Percentiles rank a stretch among this genome's conserved stretches.
These are phyloP conservation scores for Linnaemya vulpina DNA, from an alignment of 2,888 invertebrate genomes.

Conservation along the genomic window DNA sequence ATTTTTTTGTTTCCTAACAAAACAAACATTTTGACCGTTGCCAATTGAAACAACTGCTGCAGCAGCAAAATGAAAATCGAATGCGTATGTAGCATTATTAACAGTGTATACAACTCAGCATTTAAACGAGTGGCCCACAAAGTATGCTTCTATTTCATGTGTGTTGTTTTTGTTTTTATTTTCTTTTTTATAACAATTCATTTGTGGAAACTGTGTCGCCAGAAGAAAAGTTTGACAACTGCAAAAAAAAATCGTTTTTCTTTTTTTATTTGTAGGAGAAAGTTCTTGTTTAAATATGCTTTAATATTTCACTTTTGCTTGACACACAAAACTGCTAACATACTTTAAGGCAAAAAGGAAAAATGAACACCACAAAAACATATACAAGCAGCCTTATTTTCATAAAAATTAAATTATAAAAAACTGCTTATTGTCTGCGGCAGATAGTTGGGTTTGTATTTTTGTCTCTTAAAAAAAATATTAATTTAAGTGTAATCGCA, in stretches of 20 bases:
- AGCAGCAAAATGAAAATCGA: not conserved
- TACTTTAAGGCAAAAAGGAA: constrained; percentile 62
- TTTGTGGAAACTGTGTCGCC: constrained; percentile 65
- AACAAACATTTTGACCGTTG: constrained; percentile 22
- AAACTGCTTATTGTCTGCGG: not conserved
- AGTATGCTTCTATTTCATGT: constrained; percentile 24
- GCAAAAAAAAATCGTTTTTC: constrained; percentile 10
- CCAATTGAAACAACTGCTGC: constrained; percentile 18
- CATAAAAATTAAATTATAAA: not conserved
- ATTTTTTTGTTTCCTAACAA: constrained; percentile 11
- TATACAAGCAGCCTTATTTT: not conserved
- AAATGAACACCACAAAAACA: not conserved
- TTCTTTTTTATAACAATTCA: constrained; percentile 22
- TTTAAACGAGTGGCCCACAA: constrained; percentile 52
- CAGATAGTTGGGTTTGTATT: not conserved
- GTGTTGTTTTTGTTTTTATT: not conserved
- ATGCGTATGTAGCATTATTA: constrained; percentile 39
- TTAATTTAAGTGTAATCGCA: constrained; percentile 57
- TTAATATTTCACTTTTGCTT: constrained; percentile 60
- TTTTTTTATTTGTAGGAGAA: not conserved
- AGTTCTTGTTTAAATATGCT: constrained; percentile 10
- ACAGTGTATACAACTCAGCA: constrained; percentile 50
- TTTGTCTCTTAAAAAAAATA: constrained; percentile 33
- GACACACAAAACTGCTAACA: constrained; percentile 68
- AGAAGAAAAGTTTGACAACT: constrained; percentile 63